Evolutionary conservation across 1,140 invertebrate species (phyloP), one percentile per base, ranked within the genome.

Genomic region (Lepidurus packardi): DNA sequence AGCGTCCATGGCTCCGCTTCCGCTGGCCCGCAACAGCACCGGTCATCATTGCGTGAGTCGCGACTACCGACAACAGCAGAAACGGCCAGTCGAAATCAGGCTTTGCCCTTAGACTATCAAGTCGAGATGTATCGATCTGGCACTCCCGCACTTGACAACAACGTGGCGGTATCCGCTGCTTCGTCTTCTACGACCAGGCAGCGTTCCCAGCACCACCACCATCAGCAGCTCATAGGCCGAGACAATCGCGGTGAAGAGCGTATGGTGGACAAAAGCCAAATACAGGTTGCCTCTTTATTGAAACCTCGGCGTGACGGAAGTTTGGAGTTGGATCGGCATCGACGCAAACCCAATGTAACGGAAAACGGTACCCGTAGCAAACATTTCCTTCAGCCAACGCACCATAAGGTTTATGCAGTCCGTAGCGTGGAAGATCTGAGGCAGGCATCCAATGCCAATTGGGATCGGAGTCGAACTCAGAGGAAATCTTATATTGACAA

Each of bases 81-180:
- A 34, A 79, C 79, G 25, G 76, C 79, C 7, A 79, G 80, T 21
- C 75, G 79, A 11, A 73, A 77, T 41, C 78, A 77, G 42, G 79
- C 75, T 78, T 76, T 79, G 73, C 78, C 79, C 41, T 80, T 5
- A 77, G 79, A 5, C 80, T 47, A 83, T 86, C 81, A 84, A 87
- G 77, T 83, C 87, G 81, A 85, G 84, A 80, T 85, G 85, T 85
- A 86, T 87, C 81, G 81, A 84, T 79, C 86, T 87, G 79, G 77
- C 87, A 78, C 86, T 88, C 76, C 86, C 87, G 84, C 83, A 85
- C 79, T 86, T 85, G 80, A 86, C 87, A 73, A 84, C 86, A 81
- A 84, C 83, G 74, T 84, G 85, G 42, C 85, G 85, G 11, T 84
- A 84, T 16, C 84, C 85, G 81, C 82, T 83, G 79, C 84, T 82